Percentiles rank a stretch among this genome's conserved stretches.
phyloP scores from a whole-genome alignment of 2,797 vertebrate species.

The Argya squamiceps region DNA sequence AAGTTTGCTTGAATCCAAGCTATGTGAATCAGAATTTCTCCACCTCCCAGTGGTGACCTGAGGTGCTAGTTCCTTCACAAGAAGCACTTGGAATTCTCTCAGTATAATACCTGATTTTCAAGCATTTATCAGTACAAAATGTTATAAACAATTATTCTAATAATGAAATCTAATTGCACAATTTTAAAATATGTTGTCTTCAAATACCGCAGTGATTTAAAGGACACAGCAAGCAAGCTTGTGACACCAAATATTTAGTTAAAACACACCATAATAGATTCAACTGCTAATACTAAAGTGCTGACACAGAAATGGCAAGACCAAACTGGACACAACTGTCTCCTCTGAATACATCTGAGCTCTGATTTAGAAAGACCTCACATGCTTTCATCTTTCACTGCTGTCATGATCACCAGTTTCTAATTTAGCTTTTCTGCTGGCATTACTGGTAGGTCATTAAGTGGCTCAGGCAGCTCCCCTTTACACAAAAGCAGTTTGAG shows the following conservation, averaged over 20 bases:
- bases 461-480: not conserved
- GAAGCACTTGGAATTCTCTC: not conserved
- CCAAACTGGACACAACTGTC: not conserved
- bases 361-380: not conserved
- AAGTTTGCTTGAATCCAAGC: not conserved
- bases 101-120: not conserved
- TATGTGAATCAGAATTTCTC: not conserved
- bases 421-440: not conserved
- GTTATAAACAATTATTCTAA: not conserved
- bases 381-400: not conserved
- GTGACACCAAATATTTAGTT: not conserved
- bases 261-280: not conserved
- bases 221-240: not conserved
- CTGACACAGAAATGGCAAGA: not conserved
- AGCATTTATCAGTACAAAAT: not conserved
- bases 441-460: not conserved
- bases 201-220: not conserved
- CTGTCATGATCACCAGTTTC: not conserved
- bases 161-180: not conserved
- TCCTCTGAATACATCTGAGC: not conserved
- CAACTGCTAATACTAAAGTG: not conserved
- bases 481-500: not conserved
- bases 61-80: not conserved
- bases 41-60: not conserved
- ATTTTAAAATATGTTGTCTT: not conserved